Evolutionary conservation across 1,140 invertebrate genomes (phyloP).

Genomic region (Drosophila hydei): DNA sequence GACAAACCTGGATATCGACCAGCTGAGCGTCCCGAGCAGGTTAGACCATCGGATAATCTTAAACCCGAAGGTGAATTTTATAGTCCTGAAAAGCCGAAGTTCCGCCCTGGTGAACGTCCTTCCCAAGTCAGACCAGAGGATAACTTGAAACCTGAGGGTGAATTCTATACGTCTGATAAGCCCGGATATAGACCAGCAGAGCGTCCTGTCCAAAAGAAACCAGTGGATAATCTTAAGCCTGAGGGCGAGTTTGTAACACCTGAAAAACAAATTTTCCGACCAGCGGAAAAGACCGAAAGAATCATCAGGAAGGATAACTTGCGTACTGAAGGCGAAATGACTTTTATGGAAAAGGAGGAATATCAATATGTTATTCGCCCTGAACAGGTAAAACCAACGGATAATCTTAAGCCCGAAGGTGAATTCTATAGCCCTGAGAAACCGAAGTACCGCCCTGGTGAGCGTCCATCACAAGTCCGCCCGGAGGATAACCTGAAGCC

Average conservation of each 20-base stretch:
- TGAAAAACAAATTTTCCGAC: slow-evolving; percentile 24
- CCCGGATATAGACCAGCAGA: too few species aligned
- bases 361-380: slow-evolving; percentile 85
- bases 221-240: too few species aligned
- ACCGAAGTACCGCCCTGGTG: slow-evolving; percentile 78
- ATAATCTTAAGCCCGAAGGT: slow-evolving; percentile 85
- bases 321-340: slow-evolving; percentile 86
- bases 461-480: too few species aligned
- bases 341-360: slow-evolving; percentile 81
- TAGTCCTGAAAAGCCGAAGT: background rate
- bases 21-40: background rate
- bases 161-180: background rate
- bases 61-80: background rate
- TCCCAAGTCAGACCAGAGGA: background rate
- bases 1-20: background rate
- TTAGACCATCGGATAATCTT: background rate
- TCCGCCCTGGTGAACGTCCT: background rate
- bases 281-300: slow-evolving; percentile 67
- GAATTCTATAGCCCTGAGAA: slow-evolving; percentile 82
- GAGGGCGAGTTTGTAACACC: background rate
- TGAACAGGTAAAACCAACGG: slow-evolving; percentile 86
- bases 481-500: too few species aligned
- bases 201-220: too few species aligned
- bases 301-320: slow-evolving; percentile 84
- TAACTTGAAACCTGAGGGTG: background rate